Evolutionary conservation across 2,113 vertebrate genomes (phyloP), one percentile per base, ranked within the genome.

Genomic region (Oryzias woworae): DNA sequence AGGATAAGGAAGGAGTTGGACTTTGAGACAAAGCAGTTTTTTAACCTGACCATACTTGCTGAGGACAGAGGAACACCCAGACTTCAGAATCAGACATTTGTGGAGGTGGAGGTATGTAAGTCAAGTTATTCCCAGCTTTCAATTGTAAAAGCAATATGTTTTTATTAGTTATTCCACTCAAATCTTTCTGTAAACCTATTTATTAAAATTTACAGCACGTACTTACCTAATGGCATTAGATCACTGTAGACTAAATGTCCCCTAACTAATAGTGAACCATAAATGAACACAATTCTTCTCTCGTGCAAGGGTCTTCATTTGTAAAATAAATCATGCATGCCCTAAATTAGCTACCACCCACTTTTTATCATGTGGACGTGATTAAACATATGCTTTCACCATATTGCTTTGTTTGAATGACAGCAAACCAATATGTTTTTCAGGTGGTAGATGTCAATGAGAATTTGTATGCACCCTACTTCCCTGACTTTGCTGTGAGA

Each of bases 21-120:
- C 81, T 99, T 95, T 0, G 97, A 98, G 84, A 97, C 94, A 47
- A 95, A 96, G 26, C 95, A 95, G 73, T 95, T 98, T 80, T 98
- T 95, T 80, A 98, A 98, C 83, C 81, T 99, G 54, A 96, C 95
- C 0, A 86, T 98, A 28, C 83, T 94, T 0, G 96, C 96, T 7
- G 94, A 96, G 76, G 97, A 99, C 88, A 93, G 94, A 73, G 96
- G 96, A 3, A 81, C 88, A 0, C 95, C 95, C 0, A 91, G 92
- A 45, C 92, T 98, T 8, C 93, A 90, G 4, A 96, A 94, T 0
- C 87, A 94, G 66, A 97, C 96, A 4, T 97, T 94, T 62, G 92
- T 98, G 63, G 96, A 96, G 72, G 93, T 99, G 22, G 96, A 98
- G 90, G 89, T 89, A 66, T 0, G 82, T 80, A 55, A 53, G 5